Evolutionary conservation across 2,888 invertebrate genomes (phyloP).

Genomic region (Flabesymbios commensalis): DNA sequence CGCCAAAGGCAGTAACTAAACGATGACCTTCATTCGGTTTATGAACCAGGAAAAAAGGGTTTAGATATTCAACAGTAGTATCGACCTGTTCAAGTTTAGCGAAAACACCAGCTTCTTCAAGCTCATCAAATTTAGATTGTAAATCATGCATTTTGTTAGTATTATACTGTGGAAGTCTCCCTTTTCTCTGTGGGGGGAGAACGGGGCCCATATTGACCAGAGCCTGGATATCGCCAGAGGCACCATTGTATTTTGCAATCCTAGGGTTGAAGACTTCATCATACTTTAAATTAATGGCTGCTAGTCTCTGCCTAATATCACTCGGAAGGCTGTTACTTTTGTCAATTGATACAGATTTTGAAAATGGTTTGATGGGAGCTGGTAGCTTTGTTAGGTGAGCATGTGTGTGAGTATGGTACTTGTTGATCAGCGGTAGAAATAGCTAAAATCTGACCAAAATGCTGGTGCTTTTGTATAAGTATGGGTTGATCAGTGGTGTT

Average conservation of each 20-base stretch:
- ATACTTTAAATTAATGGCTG: not conserved
- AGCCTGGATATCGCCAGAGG: constrained; percentile 4
- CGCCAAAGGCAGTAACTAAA: constrained; percentile 10
- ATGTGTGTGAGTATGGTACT: too few species aligned
- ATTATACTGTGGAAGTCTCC: constrained; percentile 8
- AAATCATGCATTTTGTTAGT: not conserved
- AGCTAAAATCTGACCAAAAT: too few species aligned
- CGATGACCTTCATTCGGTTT: constrained; percentile 7
- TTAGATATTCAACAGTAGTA: constrained; percentile 4
- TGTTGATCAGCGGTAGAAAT: too few species aligned
- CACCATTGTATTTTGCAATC: constrained; percentile 6
- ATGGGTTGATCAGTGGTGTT: too few species aligned
- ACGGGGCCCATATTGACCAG: constrained; percentile 11
- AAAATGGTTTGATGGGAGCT: not conserved
- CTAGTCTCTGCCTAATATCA: not conserved
- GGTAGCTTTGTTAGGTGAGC: not conserved
- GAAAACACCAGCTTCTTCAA: constrained; percentile 8
- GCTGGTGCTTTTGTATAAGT: too few species aligned
- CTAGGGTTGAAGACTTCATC: constrained; percentile 3
- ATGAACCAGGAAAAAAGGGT: constrained; percentile 5
- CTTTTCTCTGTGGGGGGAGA: constrained; percentile 13
- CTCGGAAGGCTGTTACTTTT: not conserved
- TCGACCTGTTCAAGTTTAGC: constrained; percentile 6
- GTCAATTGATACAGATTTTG: not conserved
- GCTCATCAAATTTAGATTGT: constrained; percentile 9